Evolutionary conservation across 2,113 vertebrate genomes (phyloP).

Genomic region (Alligator mississippiensis): DNA sequence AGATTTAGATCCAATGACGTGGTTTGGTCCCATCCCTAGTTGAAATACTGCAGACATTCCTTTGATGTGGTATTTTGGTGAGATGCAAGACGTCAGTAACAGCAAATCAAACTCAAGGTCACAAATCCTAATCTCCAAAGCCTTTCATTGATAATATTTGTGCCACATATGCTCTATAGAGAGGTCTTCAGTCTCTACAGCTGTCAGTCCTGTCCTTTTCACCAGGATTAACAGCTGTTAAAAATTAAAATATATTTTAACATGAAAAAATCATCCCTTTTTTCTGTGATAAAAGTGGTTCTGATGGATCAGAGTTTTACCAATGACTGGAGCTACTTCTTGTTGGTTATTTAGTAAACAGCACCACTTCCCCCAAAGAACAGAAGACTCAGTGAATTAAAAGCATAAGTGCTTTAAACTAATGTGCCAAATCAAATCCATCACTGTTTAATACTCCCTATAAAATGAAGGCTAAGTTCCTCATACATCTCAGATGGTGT

Average conservation of each 20-base stretch:
- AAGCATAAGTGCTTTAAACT: not conserved
- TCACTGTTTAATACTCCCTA: conserved; percentile 13
- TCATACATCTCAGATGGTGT: not conserved
- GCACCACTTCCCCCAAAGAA: not conserved
- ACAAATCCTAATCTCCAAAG: not conserved
- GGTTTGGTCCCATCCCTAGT: not conserved
- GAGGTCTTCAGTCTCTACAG: not conserved
- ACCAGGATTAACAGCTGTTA: not conserved
- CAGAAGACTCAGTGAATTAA: not conserved
- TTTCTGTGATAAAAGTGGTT: not conserved
- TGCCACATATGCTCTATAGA: not conserved
- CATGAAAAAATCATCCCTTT: not conserved
- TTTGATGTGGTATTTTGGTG: not conserved
- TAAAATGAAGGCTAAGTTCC: conserved; percentile 37
- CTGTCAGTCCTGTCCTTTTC: not conserved
- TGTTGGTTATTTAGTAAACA: not conserved
- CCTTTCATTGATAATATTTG: not conserved
- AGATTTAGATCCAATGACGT: rapidly evolving
- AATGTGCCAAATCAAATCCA: conserved; percentile 26
- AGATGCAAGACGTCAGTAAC: not conserved
- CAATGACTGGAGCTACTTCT: not conserved
- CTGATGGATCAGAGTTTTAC: not conserved
- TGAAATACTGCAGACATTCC: not conserved
- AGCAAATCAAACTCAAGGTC: not conserved
- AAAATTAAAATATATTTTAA: not conserved